These are phyloP conservation scores for Petrocephalus schoutedeni DNA, from an alignment of 2,797 vertebrate species.

Conservation along the genomic window DNA sequence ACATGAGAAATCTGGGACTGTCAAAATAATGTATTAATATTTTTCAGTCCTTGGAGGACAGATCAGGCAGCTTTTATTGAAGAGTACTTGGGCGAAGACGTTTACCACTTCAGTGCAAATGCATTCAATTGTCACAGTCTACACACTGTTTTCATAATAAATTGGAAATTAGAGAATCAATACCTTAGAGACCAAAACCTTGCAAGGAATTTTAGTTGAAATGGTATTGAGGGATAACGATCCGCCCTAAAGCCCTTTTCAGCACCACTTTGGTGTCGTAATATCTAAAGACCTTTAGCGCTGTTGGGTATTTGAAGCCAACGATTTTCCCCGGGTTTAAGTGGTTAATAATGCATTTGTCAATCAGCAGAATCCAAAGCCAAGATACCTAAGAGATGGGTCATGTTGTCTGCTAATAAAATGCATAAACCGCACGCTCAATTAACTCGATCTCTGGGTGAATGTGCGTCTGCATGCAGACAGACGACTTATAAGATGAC, in stretches of 20 bases:
- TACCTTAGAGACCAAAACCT: not conserved
- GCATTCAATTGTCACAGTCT: not conserved
- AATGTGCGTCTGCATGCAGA: not conserved
- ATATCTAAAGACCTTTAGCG: not conserved
- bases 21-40: not conserved
- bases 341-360: constrained; percentile 11
- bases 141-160: not conserved
- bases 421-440: not conserved
- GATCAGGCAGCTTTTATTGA: not conserved
- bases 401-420: not conserved
- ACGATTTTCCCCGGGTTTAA: not conserved
- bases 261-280: not conserved
- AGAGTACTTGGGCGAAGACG: not conserved
- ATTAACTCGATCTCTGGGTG: not conserved
- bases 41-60: not conserved
- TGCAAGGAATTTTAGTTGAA: not conserved
- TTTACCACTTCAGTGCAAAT: not conserved
- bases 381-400: not conserved
- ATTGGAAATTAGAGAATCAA: not conserved
- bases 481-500: not conserved
- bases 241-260: not conserved
- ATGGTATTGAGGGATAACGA: not conserved
- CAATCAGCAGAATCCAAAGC: constrained; percentile 3
- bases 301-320: not conserved
- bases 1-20: not conserved